Percentiles rank a stretch among this genome's conserved stretches.
These are phyloP conservation scores for Tympanoctomys barrerae DNA, from an alignment of 2,797 vertebrate species.

Conservation along the genomic window DNA sequence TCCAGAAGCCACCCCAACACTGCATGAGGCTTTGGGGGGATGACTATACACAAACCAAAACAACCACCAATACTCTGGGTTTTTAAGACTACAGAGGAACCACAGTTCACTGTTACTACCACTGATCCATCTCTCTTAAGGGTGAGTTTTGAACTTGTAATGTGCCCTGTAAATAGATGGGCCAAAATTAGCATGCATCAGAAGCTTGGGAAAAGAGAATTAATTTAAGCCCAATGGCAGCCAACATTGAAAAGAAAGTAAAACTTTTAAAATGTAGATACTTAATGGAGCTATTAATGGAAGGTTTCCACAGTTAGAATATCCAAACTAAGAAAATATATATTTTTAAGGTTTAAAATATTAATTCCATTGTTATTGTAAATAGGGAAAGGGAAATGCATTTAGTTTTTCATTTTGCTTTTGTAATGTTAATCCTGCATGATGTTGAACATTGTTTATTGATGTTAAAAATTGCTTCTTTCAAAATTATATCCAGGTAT, in stretches of 20 bases:
- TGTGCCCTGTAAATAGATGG: background rate
- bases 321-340: background rate
- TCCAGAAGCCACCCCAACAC: too few species aligned
- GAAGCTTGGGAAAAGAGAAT: background rate
- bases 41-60: too few species aligned
- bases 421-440: background rate
- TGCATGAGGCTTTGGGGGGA: too few species aligned
- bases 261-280: background rate
- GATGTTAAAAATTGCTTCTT: conserved; percentile 49
- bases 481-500: conserved; percentile 83
- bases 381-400: background rate
- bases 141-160: conserved; percentile 21
- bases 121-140: background rate
- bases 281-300: background rate
- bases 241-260: background rate
- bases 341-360: background rate
- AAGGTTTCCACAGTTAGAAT: conserved; percentile 28
- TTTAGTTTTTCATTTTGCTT: conserved; percentile 46
- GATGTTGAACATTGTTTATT: background rate
- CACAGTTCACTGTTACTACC: background rate
- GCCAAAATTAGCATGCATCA: background rate
- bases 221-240: background rate
- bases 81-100: background rate
- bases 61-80: background rate
- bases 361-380: conserved; percentile 5